A percentile compares a stretch with the other conserved stretches of the same genome.
Conservation (phyloP, 2,888 invertebrate species). For the Aquatica leii region DNA sequence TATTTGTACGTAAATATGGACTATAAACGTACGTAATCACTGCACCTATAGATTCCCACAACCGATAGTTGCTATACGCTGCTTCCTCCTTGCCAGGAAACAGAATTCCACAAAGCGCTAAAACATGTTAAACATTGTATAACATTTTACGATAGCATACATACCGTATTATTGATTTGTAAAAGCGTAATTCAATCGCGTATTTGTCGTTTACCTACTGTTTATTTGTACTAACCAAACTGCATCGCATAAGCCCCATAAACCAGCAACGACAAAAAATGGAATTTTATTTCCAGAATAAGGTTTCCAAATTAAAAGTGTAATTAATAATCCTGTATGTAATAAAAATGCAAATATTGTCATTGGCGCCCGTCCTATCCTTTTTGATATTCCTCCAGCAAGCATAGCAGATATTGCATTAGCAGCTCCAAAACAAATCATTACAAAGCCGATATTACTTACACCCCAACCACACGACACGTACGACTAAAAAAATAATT, state of each 20-base stretch:
- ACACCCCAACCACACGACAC: slow-evolving; percentile 90
- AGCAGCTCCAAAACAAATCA: slow-evolving; percentile 91
- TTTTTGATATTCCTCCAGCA: slow-evolving; percentile 80
- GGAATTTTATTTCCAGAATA: slow-evolving; percentile 70
- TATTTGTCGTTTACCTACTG: slow-evolving; percentile 65
- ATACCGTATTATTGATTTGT: background rate
- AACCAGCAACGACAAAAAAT: slow-evolving; percentile 80
- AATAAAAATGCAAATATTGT: slow-evolving; percentile 77
- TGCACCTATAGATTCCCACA: slow-evolving; percentile 93
- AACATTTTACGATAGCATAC: slow-evolving; percentile 4
- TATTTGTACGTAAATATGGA: slow-evolving; percentile 76
- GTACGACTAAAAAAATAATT: slow-evolving; percentile 72
- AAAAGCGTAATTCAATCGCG: background rate
- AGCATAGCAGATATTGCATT: slow-evolving; percentile 87
- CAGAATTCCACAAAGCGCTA: slow-evolving; percentile 85
- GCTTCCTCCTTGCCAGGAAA: slow-evolving; percentile 88
- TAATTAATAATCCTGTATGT: slow-evolving; percentile 74
- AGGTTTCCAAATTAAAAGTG: slow-evolving; percentile 77
- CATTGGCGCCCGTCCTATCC: slow-evolving; percentile 81
- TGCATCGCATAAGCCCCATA: slow-evolving; percentile 91
- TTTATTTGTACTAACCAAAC: slow-evolving; percentile 93
- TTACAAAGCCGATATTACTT: slow-evolving; percentile 89
- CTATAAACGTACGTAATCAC: slow-evolving; percentile 85
- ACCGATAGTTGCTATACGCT: slow-evolving; percentile 89
- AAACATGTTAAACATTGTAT: slow-evolving; percentile 37